Evolutionary conservation across 1,140 invertebrate species (phyloP), one percentile per base, ranked within the genome.

Genomic region (Drosophila triauraria): DNA sequence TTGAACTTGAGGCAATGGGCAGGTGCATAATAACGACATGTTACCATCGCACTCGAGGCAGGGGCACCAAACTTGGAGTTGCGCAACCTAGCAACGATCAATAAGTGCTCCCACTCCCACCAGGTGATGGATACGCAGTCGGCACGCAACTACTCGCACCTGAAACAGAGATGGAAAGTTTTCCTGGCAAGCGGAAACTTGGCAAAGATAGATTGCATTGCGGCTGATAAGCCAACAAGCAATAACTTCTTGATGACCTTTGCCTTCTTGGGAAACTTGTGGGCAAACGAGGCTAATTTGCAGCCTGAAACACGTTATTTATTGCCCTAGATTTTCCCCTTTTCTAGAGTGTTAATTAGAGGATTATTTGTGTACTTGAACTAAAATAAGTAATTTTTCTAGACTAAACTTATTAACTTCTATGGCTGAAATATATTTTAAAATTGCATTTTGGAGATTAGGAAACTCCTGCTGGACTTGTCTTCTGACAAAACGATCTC

Each of bases 21-120:
- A 82, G 80, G 67, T 82, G 78, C 72, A 80, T 51, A 38, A 70
- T 43, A 46, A 10, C 67, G 7, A 70, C 32, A 23, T 43, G 32
- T 35, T 44, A 67, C 65, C 38, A 51, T 68, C 25, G 20, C 10
- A 17, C 57, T 44, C 7, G 47, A 32, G 17, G 53, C 30, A 6
- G 38, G 42, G 35, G 35, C 70, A 51, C 47, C 46, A 43, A 38
- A 56, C 51, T 47, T 76, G 23, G 40, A 72, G 70, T 87, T 87
- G 83, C 80, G 83, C 83, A 87, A 80, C 60, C 51, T 71, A 53
- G 57, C 44, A 59, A 78, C 82, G 51, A 83, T 88, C 84, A 70
- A 87, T 88, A 88, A 40, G 48, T 72, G 47, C 67, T 47, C 48
- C 20, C 47, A 61, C 23, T 43, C 30, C 54, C 51, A 44, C 60